Percentiles rank a stretch among this genome's conserved stretches.
These are phyloP conservation scores for Balearica regulorum DNA, from an alignment of 2,797 vertebrate genomes.

Conservation along the genomic window DNA sequence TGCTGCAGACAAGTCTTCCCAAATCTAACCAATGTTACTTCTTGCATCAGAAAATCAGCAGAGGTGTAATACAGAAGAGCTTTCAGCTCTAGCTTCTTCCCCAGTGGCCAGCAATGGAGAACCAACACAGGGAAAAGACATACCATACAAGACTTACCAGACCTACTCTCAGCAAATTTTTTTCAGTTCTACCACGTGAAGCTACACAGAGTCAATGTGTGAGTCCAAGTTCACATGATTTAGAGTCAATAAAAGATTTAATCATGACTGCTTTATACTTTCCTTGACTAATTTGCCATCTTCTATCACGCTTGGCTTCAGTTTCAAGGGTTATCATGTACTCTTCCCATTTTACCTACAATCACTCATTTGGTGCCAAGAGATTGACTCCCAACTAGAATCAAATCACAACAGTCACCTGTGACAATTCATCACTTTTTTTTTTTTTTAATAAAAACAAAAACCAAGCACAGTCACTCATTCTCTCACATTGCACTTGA, in stretches of 20 bases:
- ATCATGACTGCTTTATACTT: neutral
- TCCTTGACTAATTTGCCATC: neutral
- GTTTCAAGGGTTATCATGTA: neutral
- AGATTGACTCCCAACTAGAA: neutral
- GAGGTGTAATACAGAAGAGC: neutral
- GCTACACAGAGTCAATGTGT: neutral
- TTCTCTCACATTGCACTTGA: neutral
- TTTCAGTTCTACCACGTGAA: neutral
- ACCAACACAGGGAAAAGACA: neutral
- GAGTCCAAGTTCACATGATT: neutral
- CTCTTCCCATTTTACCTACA: neutral
- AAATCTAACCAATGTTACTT: neutral
- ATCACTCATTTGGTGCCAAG: neutral
- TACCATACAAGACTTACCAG: neutral
- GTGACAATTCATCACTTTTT: neutral
- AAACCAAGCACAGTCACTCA: neutral
- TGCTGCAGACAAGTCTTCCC: neutral
- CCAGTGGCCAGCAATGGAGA: neutral
- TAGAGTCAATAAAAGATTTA: neutral
- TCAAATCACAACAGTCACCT: neutral
- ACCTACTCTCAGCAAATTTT: neutral
- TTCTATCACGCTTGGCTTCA: neutral
- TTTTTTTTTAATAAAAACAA: too few relatives aligned
- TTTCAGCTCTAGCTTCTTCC: neutral
- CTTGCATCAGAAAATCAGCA: neutral